Conservation (phyloP, 2,797 vertebrate genomes). For the Coreius guichenoti region DNA sequence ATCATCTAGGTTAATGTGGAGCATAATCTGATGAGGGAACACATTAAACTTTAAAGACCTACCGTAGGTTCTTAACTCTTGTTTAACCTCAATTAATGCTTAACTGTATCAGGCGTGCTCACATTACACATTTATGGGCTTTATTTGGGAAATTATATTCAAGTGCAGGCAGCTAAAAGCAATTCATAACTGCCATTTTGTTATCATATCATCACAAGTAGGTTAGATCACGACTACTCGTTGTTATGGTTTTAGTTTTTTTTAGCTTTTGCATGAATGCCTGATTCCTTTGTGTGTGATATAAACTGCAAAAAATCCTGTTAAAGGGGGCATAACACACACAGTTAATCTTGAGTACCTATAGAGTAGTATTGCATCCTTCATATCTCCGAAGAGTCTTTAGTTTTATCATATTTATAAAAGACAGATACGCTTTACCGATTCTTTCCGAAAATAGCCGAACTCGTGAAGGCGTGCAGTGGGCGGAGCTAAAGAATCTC, state of each 20-base stretch:
- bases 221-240: conserved; percentile 8
- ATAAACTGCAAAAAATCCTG: neutral
- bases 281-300: neutral
- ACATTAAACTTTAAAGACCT: conserved; percentile 57
- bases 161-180: conserved; percentile 35
- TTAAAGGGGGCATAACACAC: no score
- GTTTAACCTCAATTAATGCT: conserved; percentile 61
- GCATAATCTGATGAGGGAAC: conserved; percentile 42
- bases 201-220: conserved; percentile 2
- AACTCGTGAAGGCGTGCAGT: no score
- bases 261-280: neutral
- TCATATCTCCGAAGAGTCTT: no score
- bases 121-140: conserved; percentile 50
- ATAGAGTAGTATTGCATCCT: no score
- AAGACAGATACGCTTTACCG: no score
- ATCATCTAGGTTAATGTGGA: conserved; percentile 54
- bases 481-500: no score
- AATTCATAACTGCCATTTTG: conserved; percentile 20
- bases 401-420: no score
- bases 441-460: no score
- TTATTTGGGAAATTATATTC: conserved; percentile 47
- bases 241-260: neutral
- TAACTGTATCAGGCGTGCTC: conserved; percentile 41
- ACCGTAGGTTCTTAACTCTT: conserved; percentile 49
- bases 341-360: no score